Evolutionary conservation across 2,888 invertebrate species (phyloP), one percentile per base, ranked within the genome.

Genomic region (Electrophaes corylata): DNA sequence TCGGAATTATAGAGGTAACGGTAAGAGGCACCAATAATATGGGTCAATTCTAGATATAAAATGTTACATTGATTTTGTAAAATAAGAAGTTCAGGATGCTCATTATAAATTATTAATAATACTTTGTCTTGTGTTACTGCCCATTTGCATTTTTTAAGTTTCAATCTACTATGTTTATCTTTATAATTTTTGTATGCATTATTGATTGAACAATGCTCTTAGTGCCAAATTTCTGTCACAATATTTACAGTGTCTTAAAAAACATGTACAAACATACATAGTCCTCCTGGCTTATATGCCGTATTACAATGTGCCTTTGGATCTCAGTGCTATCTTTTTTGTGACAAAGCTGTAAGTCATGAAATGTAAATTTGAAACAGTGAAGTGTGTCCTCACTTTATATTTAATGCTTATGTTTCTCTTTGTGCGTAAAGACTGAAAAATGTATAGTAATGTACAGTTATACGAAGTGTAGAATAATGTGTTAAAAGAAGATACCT

Each of bases 21-120:
- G 60, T 69, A 75, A 71, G 71, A 65, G 53, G 61, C 60, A 51
- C 53, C 46, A 35, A 40, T 52, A 48, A 31, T 48, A 55, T 52
- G 56, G 57, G 58, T 54, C 40, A 37, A 40, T 39, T 53, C 51
- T 62, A 46, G 50, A 51, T 45, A 45, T 61, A 55, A 60, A 67
- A 69, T 70, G 69, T 64, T 62, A 64, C 60, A 55, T 69, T 70
- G 44, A 70, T 76, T 66, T 70, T 64, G 73, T 67, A 44, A 60
- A 58, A 69, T 73, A 68, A 76, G 71, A 76, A 73, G 78, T 77
- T 86, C 87, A 86, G 86, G 84, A 86, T 88, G 84, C 89, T 90
- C 89, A 89, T 90, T 88, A 86, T 88, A 86, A 79, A 64, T 57
- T 47, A 57, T 16, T 6, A 16, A 45, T 18, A 45, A 70, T 66